Conservation (phyloP, 2,888 invertebrate genomes). For the Tolmerus cingulatus region DNA sequence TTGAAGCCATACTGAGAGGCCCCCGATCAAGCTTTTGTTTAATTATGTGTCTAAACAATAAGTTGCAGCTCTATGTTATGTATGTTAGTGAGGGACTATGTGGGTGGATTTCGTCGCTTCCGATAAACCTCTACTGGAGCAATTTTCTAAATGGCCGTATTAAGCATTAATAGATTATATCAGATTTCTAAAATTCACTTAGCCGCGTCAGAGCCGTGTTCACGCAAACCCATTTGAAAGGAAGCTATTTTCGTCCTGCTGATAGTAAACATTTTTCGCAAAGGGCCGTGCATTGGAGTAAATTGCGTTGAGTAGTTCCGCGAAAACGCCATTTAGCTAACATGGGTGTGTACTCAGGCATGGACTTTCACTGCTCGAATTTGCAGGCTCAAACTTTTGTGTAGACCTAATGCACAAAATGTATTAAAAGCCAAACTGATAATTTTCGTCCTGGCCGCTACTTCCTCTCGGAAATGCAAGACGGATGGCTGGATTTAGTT, state of each 20-base stretch:
- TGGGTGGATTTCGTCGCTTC: background rate
- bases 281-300: background rate
- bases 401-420: background rate
- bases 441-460: background rate
- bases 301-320: background rate
- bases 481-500: background rate
- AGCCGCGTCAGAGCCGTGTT: background rate
- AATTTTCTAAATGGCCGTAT: conserved; percentile 12
- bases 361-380: background rate
- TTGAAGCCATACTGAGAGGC: background rate
- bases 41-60: background rate
- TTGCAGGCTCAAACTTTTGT: background rate
- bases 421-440: background rate
- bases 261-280: background rate
- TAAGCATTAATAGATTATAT: background rate
- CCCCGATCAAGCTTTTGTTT: background rate
- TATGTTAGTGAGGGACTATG: background rate
- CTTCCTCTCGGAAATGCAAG: background rate
- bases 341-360: background rate
- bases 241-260: background rate
- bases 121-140: background rate
- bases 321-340: background rate
- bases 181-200: conserved; percentile 4
- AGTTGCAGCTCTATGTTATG: background rate
- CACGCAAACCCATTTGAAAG: background rate